phyloP scores from a whole-genome alignment of 2,888 invertebrate species.

The Tupiocoris notatus region DNA sequence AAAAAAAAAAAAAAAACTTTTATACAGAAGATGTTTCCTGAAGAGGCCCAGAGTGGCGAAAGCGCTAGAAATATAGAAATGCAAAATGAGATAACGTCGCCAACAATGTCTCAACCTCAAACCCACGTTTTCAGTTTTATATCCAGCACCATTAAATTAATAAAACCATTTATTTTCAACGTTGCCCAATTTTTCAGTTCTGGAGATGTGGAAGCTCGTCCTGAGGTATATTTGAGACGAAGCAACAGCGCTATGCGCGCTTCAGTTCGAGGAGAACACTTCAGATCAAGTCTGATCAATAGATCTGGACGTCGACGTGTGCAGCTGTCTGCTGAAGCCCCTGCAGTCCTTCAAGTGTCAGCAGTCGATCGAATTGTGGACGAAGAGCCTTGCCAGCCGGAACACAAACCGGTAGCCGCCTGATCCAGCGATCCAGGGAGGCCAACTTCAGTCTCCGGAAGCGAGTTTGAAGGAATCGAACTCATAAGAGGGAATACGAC shows the following conservation, averaged over 20 bases:
- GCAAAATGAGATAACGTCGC: too few species aligned
- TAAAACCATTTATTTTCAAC: too few species aligned
- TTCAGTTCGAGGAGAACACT: constrained; percentile 63
- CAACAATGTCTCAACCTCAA: too few species aligned
- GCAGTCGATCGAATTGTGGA: background rate
- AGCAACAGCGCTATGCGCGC: constrained; percentile 60
- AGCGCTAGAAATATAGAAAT: too few species aligned
- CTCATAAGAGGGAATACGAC: constrained; percentile 17
- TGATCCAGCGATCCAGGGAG: constrained; percentile 38
- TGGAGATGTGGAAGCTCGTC: constrained; percentile 27
- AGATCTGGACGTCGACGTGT: constrained; percentile 22
- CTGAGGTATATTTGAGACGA: constrained; percentile 51
- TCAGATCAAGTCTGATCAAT: constrained; percentile 50
- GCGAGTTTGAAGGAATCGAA: constrained; percentile 31
- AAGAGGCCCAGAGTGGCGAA: too few species aligned
- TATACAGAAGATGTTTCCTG: too few species aligned
- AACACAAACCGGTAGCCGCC: constrained; percentile 31
- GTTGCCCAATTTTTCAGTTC: constrained; percentile 4
- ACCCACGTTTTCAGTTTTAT: too few species aligned
- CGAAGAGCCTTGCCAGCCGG: constrained; percentile 2
- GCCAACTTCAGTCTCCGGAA: constrained; percentile 12
- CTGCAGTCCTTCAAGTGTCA: constrained; percentile 26
- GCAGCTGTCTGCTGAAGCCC: constrained; percentile 26
- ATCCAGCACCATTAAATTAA: too few species aligned
- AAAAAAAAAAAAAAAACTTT: too few species aligned